Evolutionary conservation across 2,888 invertebrate genomes (phyloP).

Genomic region (Temnothorax ravouxi): DNA sequence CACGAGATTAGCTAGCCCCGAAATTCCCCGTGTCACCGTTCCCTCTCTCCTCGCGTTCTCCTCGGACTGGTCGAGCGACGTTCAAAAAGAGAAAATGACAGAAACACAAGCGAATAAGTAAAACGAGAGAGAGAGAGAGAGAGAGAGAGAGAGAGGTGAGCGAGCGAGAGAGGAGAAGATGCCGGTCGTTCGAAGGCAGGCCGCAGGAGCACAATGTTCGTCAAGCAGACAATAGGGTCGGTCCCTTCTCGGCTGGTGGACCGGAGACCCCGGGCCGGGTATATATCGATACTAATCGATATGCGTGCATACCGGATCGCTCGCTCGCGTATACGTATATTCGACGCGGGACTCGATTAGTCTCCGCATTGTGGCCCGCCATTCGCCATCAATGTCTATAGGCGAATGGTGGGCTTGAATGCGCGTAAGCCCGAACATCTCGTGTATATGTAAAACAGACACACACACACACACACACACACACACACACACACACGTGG

Average conservation of each 20-base stretch:
- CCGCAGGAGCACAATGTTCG: slow-evolving; percentile 79
- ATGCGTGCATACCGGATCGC: slow-evolving; percentile 58
- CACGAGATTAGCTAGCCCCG: slow-evolving; percentile 73
- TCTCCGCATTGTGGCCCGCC: slow-evolving; percentile 76
- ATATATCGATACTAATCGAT: slow-evolving; percentile 81
- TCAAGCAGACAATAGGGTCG: slow-evolving; percentile 77
- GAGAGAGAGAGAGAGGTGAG: slow-evolving; percentile 24
- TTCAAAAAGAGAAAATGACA: slow-evolving; percentile 69
- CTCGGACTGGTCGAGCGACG: slow-evolving; percentile 39
- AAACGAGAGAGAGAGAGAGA: slow-evolving; percentile 36
- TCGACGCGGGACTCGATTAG: slow-evolving; percentile 80
- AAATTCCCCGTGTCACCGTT: slow-evolving; percentile 74
- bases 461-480: slow-evolving; percentile 1
- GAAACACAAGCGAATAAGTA: slow-evolving; percentile 65
- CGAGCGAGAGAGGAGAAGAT: slow-evolving; percentile 40
- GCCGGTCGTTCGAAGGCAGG: slow-evolving; percentile 62
- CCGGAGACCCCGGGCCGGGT: slow-evolving; percentile 63
- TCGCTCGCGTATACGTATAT: slow-evolving; percentile 32
- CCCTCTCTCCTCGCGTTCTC: slow-evolving; percentile 23
- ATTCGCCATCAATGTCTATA: slow-evolving; percentile 75
- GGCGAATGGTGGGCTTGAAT: slow-evolving; percentile 66
- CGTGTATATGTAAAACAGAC: slow-evolving; percentile 30
- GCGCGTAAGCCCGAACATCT: slow-evolving; percentile 51
- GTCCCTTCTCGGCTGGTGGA: slow-evolving; percentile 73
- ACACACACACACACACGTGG: slow-evolving; percentile 10